These are phyloP conservation scores for Tetropium fuscum DNA, from an alignment of 2,888 invertebrate genomes.

Conservation along the genomic window DNA sequence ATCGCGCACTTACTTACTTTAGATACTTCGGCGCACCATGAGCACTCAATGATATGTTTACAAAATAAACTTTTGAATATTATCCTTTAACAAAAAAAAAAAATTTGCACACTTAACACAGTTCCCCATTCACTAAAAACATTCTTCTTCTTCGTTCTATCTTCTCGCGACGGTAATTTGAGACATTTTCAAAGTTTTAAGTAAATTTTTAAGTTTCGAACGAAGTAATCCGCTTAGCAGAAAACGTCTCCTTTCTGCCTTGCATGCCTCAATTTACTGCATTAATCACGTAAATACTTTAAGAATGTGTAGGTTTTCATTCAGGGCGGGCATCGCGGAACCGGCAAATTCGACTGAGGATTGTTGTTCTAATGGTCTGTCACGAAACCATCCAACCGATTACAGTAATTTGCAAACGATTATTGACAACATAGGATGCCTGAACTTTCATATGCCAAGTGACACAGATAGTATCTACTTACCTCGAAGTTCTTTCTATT, in stretches of 20 bases:
- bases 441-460: no score
- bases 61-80: slow-evolving; percentile 3
- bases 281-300: slow-evolving; percentile 67
- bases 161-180: background rate
- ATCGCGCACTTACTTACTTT: background rate
- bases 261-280: slow-evolving; percentile 66
- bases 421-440: no score
- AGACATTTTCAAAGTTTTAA: slow-evolving; percentile 18
- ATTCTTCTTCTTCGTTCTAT: no score
- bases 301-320: slow-evolving; percentile 67
- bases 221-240: slow-evolving; percentile 41
- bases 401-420: no score
- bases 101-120: no score
- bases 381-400: no score
- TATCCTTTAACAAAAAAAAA: no score
- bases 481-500: no score
- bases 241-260: slow-evolving; percentile 59
- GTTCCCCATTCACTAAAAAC: no score
- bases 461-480: no score
- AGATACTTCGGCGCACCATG: slow-evolving; percentile 27
- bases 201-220: no score
- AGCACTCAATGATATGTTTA: slow-evolving; percentile 6
- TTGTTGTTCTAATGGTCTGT: no score
- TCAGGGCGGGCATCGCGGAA: slow-evolving; percentile 62
- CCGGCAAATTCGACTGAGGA: slow-evolving; percentile 36